A percentile compares a stretch with the other conserved stretches of the same genome.
phyloP scores from a whole-genome alignment of 2,797 vertebrate genomes.

The Pseudocheirus occidentalis region DNA sequence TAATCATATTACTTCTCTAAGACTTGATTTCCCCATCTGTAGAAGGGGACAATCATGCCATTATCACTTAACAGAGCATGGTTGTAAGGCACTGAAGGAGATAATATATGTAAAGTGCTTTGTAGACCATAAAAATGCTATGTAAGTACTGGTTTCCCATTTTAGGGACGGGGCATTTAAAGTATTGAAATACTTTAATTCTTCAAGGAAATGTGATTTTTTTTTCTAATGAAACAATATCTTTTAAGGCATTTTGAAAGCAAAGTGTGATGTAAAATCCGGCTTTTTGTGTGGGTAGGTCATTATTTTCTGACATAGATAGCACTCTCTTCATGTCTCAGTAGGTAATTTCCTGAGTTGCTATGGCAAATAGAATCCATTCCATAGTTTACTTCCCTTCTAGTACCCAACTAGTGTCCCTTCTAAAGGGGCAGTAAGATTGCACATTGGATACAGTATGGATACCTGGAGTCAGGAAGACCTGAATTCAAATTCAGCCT shows the following conservation, averaged over 20 bases:
- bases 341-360: neutral
- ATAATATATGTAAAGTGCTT: neutral
- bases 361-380: neutral
- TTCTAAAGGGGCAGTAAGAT: neutral
- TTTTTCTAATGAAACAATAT: neutral
- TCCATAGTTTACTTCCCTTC: neutral
- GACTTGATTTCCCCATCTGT: neutral
- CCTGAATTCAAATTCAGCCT: neutral
- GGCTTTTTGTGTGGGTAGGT: neutral
- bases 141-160: neutral
- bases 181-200: neutral
- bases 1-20: neutral
- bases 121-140: neutral
- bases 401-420: neutral
- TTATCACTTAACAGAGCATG: neutral
- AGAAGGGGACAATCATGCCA: neutral
- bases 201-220: neutral
- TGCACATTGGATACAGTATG: neutral
- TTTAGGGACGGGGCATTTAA: neutral
- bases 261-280: neutral
- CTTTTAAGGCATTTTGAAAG: neutral
- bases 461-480: neutral
- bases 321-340: neutral
- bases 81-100: neutral
- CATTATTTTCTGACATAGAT: neutral